Evolutionary conservation across 2,797 vertebrate species (phyloP).

Genomic region (Xenentodon cancila): DNA sequence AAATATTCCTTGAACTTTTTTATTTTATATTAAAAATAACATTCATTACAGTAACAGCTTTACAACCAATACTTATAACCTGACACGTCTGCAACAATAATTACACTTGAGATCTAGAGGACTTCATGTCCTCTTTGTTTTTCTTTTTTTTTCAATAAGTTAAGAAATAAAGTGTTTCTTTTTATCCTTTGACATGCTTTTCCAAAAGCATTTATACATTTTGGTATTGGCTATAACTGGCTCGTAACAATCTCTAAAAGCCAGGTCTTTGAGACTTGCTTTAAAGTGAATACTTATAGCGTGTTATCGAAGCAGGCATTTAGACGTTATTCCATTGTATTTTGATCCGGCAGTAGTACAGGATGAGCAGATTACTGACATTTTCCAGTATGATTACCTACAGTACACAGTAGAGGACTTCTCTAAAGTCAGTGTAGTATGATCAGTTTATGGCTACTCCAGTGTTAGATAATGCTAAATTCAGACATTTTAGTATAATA

Average conservation of each 20-base stretch:
- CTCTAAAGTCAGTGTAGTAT: constrained; percentile 57
- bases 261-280: constrained; percentile 65
- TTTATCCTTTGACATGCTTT: constrained; percentile 44
- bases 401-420: constrained; percentile 58
- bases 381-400: constrained; percentile 66
- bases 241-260: constrained; percentile 60
- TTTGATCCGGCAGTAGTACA: constrained; percentile 63
- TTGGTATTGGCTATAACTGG: constrained; percentile 67
- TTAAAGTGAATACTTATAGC: constrained; percentile 57
- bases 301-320: constrained; percentile 65
- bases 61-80: constrained; percentile 78
- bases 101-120: constrained; percentile 77
- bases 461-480: constrained; percentile 65
- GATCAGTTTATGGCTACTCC: constrained; percentile 72
- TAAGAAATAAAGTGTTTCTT: constrained; percentile 74
- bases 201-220: constrained; percentile 66
- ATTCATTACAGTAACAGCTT: constrained; percentile 79
- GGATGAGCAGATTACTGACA: constrained; percentile 61
- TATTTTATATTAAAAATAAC: constrained; percentile 85
- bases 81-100: constrained; percentile 74
- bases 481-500: constrained; percentile 56
- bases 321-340: constrained; percentile 58
- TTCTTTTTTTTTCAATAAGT: constrained; percentile 77
- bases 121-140: constrained; percentile 58
- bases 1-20: constrained; percentile 62